Evolutionary conservation across 92 coral and sea anemone genomes (phyloP), one percentile per base, ranked within the genome.

Genomic region (Meandrina meandrites): DNA sequence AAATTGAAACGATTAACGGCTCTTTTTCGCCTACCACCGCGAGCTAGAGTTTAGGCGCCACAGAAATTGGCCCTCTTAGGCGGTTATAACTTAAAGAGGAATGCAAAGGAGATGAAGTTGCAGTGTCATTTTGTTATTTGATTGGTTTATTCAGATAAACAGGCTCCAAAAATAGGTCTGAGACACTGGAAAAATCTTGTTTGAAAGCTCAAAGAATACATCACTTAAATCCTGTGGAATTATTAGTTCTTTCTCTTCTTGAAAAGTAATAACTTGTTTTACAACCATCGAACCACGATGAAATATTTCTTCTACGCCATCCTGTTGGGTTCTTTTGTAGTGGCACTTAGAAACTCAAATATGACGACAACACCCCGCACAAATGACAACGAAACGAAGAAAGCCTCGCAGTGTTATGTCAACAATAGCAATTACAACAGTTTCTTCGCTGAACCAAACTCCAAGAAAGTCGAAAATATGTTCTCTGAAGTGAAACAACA

Each of bases 371-470:
- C 45, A n/a, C n/a, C n/a, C n/a, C n/a, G n/a, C n/a, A n/a, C n/a
- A n/a, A n/a, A n/a, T n/a, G n/a, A n/a, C n/a, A n/a, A n/a, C n/a
- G n/a, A n/a, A 30, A 60, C 68, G 14, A 22, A 30, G 7, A 17
- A 18, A 16, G 16, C 3, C 21, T 21, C 76, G 8, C n/a, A 71
- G 22, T 80, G 60, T 14, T 62, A n/a, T 64, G 74, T 80, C 34
- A 62, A 80, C 42, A 80, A 80, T 37, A 71, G 34, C 76, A 32
- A 71, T 60, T 53, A 22, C 30, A 60, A 60, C 68, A 60, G 67
- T 56, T 60, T 80, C 56, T 64, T 57, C 56, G 84, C 84, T 10
- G 84, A 58, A n/a, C 84, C 74, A 66, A 80, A 80, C 74, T 80
- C 56, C 37, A 14, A 15, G 75, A 80, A 80, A 58, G 64, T 60